Evolutionary conservation across 2,888 invertebrate genomes (phyloP), one percentile per base, ranked within the genome.

Genomic region (Drosophila prolongata): DNA sequence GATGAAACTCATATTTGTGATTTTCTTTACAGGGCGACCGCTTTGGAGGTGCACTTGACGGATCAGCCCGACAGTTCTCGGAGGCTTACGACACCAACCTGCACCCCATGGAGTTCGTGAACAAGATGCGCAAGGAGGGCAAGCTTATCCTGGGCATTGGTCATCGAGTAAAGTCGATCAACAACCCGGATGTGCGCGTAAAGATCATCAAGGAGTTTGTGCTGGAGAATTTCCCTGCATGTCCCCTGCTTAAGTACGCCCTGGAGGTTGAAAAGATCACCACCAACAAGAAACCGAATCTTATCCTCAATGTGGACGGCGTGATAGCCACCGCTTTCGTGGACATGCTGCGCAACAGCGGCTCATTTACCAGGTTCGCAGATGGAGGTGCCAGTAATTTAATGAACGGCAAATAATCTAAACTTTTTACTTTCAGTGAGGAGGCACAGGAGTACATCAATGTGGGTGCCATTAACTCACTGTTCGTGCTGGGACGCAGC

Each of bases 131-230:
- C 35, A 98, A 98, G 89, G 96, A 98, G 92, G 99, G 99, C 0
- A 96, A 98, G 90, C 95, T 99, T 30, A 99, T 99, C 89, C 99
- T 99, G 98, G 99, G 99, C 67, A 99, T 99, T 86, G 99, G 99
- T 0, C 99, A 99, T 93, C 95, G 96, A 69, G 95, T 96, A 1
- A 96, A 96, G 77, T 96, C 96, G 68, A 97, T 99, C 81, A 99
- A 99, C 93, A 99, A 99, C 93, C 99, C 99, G 0, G 99, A 99
- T 93, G 98, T 98, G 92, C 94, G 99, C 64, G 99, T 99, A 2
- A 98, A 98, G 89, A 97, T 99, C 77, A 95, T 99, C 81, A 99
- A 99, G 91, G 97, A 98, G 87, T 99, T 97, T 92, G 99, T 98
- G 19, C 94, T 97, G 93, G 95, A 98, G 65, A 95, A 97, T 90